Evolutionary conservation across 2,888 invertebrate species (phyloP).

Genomic region (Molanna angustata): DNA sequence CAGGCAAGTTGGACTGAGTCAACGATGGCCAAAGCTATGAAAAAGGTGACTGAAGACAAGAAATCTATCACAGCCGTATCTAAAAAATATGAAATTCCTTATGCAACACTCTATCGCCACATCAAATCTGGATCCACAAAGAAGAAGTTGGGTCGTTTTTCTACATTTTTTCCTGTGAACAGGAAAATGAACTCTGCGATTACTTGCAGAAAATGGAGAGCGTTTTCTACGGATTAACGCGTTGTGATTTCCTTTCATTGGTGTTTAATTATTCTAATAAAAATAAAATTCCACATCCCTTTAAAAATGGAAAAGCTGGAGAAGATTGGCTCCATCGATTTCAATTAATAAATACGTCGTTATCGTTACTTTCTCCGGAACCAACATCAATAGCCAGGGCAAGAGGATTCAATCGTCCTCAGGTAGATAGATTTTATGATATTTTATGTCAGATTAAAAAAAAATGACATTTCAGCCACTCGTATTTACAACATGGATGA

Average conservation of each 20-base stretch:
- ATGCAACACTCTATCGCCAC: constrained; percentile 7
- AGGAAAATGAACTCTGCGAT: constrained; percentile 6
- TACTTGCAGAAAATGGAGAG: constrained; percentile 5
- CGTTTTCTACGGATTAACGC: no score
- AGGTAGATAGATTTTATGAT: no score
- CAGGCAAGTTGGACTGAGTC: constrained; percentile 7
- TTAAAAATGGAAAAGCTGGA: not conserved
- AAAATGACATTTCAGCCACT: not conserved
- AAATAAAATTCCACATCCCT: not conserved
- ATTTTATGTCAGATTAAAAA: not conserved
- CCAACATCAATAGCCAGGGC: not conserved
- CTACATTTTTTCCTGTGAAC: constrained; percentile 6
- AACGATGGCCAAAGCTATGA: constrained; percentile 5
- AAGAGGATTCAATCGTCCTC: not conserved
- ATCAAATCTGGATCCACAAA: constrained; percentile 6
- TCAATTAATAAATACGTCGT: not conserved
- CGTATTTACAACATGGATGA: no score
- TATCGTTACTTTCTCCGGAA: not conserved
- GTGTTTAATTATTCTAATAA: not conserved
- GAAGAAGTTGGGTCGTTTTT: constrained; percentile 7
- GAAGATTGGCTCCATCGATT: not conserved
- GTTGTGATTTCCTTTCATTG: no score
- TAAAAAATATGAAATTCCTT: constrained; percentile 7
- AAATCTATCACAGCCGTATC: constrained; percentile 3
- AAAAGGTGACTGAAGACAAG: constrained; percentile 7